A percentile compares a stretch with the other conserved stretches of the same genome.
Conservation (phyloP, 2,888 invertebrate species). For the Lapara coniferarum region DNA sequence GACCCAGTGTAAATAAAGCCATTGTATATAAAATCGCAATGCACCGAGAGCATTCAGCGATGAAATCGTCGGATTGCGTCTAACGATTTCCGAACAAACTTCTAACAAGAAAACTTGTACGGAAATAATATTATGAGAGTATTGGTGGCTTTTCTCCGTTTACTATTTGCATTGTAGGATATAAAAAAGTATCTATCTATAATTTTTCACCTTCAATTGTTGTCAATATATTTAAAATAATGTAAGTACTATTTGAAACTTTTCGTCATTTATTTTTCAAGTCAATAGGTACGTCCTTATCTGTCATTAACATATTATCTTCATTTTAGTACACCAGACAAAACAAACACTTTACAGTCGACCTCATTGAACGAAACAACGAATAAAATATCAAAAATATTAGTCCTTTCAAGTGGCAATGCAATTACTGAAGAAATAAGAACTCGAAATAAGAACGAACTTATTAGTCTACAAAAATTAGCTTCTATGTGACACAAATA, state of each 20-base stretch:
- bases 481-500: conserved; percentile 26
- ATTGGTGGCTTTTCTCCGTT: conserved; percentile 31
- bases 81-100: conserved; percentile 59
- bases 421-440: conserved; percentile 9
- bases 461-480: conserved; percentile 23
- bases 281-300: too few relatives aligned
- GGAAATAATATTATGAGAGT: conserved; percentile 59
- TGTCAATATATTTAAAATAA: not conserved
- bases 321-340: not conserved
- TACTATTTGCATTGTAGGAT: conserved; percentile 10
- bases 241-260: not conserved
- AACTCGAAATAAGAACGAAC: conserved; percentile 18
- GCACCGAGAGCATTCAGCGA: conserved; percentile 47
- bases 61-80: conserved; percentile 59
- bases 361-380: not conserved
- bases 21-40: conserved; percentile 46
- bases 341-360: not conserved
- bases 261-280: too few relatives aligned
- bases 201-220: not conserved
- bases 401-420: not conserved
- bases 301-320: too few relatives aligned
- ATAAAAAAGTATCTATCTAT: not conserved
- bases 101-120: conserved; percentile 74
- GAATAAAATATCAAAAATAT: conserved; percentile 10
- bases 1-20: conserved; percentile 27